Base-by-base conservation (phyloP, 2,888 invertebrate genomes). In the Latrodectus hesperus region DNA sequence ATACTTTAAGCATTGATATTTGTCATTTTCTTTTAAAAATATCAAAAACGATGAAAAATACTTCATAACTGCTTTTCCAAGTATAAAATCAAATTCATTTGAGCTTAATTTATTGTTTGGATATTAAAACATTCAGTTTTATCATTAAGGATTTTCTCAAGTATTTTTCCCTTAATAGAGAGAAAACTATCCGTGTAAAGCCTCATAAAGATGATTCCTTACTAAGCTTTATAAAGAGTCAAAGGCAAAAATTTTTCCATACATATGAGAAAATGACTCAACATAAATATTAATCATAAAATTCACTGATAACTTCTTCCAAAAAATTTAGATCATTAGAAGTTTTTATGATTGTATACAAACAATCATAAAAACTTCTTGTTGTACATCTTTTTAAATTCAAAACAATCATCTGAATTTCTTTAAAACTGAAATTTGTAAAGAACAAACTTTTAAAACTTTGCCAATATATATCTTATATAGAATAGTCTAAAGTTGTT, bases 161-260 rank as follows among this genome's bases (percentile, higher is more conserved):
- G 55, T 6, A 55, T 55, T 55, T 55, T 55, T 55, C 22, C 11
- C 6, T n/a, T 22, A 12, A 67, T n/a, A 26, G 17, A 17, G n/a
- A 67, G 68, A 8, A 67, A 26, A 67, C 68, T 3, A 67, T 67
- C 6, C 1, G 68, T 67, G 5, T 67, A 67, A 67, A n/a, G 17
- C 16, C n/a, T 67, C 11, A n/a, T 16, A 67, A n/a, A n/a, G 22
- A 67, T 67, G 68, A n/a, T 10, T 67, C 68, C 4, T 67, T 67
- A 67, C 68, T n/a, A 67, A n/a, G 68, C 68, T 67, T 67, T 67
- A n/a, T 67, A 26, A 8, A 10, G 68, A 16, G n/a, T 8, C 68
- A 5, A 67, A 67, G 9, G 68, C 68, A 67, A 67, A n/a, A 67
- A 1, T 67, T 12, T 67, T 11, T 67, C 68, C 68, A 22, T 4